Evolutionary conservation across 53 echinoderm and acorn worm genomes (phyloP).

Genomic region (Paracentrotus lividus): DNA sequence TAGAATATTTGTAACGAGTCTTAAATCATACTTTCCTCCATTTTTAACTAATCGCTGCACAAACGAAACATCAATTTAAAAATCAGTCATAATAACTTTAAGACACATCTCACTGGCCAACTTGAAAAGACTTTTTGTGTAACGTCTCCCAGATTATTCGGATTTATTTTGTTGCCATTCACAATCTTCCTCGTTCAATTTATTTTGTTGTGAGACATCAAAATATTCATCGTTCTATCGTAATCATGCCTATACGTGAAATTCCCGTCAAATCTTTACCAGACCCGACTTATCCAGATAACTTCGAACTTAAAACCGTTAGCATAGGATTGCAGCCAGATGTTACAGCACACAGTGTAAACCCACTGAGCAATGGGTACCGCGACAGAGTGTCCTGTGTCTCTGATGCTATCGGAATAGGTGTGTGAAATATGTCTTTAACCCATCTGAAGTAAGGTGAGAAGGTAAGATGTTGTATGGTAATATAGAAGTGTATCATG

Average conservation of each 20-base stretch:
- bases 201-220: no score
- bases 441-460: not conserved
- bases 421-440: slow-evolving; percentile 57
- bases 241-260: no score
- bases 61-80: not conserved
- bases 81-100: not conserved
- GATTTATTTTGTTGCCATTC: not conserved
- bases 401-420: slow-evolving; percentile 38
- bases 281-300: not conserved
- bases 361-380: not conserved
- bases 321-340: not conserved
- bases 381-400: slow-evolving; percentile 34
- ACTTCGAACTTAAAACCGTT: not conserved
- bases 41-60: no score
- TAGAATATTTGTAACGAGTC: not conserved
- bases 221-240: no score
- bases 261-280: no score
- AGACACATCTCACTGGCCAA: not conserved
- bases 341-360: not conserved
- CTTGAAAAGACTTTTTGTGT: not conserved
- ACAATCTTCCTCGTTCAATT: not conserved
- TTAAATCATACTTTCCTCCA: no score
- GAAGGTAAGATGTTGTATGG: not conserved
- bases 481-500: no score
- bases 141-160: not conserved